Conservation (phyloP, 2,113 vertebrate species). For the Antechinus flavipes region DNA sequence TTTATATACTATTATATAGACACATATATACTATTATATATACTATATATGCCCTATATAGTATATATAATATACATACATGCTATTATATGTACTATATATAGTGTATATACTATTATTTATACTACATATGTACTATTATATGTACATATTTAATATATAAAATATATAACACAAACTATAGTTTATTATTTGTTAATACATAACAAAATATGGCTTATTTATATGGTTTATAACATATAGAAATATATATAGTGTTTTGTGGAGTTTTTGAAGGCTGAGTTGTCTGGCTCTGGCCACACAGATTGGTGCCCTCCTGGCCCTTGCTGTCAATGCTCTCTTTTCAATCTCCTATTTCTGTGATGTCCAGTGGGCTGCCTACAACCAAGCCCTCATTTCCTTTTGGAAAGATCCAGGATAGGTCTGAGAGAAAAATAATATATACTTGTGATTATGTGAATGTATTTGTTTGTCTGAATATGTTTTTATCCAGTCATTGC, state of each 20-base stretch:
- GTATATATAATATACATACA: background rate
- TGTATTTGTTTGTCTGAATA: background rate
- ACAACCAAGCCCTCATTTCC: background rate
- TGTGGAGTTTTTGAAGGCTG: background rate
- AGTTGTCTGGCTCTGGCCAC: background rate
- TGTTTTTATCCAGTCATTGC: background rate
- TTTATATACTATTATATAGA: background rate
- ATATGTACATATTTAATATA: background rate
- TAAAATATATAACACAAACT: background rate
- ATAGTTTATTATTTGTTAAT: background rate
- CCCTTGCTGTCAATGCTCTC: background rate
- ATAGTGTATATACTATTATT: too few species aligned
- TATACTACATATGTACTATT: too few species aligned
- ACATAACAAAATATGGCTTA: too few species aligned
- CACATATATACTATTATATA: too few species aligned
- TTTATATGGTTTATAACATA: background rate
- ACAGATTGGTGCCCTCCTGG: background rate
- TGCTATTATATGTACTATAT: too few species aligned
- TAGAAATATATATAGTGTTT: background rate
- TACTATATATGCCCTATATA: too few species aligned
- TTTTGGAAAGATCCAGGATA: background rate
- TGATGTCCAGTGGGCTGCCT: background rate
- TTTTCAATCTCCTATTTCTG: background rate
- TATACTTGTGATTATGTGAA: background rate
- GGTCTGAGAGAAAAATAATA: background rate